A percentile compares a stretch with the other conserved stretches of the same genome.
phyloP scores from a whole-genome alignment of 2,888 invertebrate genomes.

The Meandrusa payeni region DNA sequence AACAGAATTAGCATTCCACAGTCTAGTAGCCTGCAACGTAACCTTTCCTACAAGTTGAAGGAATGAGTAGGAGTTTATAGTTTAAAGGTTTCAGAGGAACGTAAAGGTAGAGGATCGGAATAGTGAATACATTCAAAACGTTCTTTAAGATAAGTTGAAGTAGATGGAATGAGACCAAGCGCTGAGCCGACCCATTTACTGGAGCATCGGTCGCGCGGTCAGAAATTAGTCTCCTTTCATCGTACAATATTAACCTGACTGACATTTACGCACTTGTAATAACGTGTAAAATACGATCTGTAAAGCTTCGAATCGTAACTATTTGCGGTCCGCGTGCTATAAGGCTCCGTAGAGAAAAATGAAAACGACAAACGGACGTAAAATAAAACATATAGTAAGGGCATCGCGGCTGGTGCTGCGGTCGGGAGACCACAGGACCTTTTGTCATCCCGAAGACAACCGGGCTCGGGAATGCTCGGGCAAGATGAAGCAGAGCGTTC shows the following conservation, averaged over 20 bases:
- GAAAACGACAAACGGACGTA: constrained; percentile 39
- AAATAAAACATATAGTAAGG: constrained; percentile 60
- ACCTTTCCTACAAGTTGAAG: too few species aligned
- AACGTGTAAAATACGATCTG: constrained; percentile 22
- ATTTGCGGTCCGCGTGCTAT: constrained; percentile 42
- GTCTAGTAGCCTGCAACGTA: too few species aligned
- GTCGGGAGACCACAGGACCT: constrained; percentile 41
- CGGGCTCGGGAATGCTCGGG: constrained; percentile 29
- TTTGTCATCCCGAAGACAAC: constrained; percentile 40
- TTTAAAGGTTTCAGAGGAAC: too few species aligned
- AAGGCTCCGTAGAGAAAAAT: constrained; percentile 39
- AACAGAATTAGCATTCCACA: too few species aligned
- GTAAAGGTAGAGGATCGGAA: too few species aligned
- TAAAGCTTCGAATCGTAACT: constrained; percentile 1
- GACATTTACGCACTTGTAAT: constrained; percentile 19
- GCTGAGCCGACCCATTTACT: too few species aligned
- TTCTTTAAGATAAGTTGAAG: too few species aligned
- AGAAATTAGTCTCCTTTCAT: constrained; percentile 3
- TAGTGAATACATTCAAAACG: too few species aligned
- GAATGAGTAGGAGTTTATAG: too few species aligned
- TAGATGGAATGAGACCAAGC: too few species aligned
- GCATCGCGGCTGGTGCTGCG: constrained; percentile 36
- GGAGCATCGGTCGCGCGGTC: too few species aligned
- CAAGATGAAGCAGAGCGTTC: constrained; percentile 33
- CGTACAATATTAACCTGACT: constrained; percentile 9